Evolutionary conservation across 2,113 vertebrate species (phyloP).

Genomic region (Phylloscopus trochilus): DNA sequence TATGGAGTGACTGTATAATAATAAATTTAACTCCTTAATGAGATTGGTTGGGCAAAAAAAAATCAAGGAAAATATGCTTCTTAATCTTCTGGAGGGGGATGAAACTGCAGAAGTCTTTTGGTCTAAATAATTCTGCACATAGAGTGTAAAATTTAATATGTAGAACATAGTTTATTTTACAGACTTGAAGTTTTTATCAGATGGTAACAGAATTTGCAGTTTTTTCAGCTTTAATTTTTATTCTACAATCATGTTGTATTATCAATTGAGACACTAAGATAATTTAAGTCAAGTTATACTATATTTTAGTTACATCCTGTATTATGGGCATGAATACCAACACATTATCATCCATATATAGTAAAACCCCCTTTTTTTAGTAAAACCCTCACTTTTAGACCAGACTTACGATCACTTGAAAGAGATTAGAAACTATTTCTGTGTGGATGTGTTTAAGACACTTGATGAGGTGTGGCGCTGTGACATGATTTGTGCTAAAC

Average conservation of each 20-base stretch:
- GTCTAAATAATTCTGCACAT: background rate
- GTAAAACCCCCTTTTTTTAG: background rate
- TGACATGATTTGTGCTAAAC: background rate
- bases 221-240: background rate
- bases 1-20: background rate
- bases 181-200: background rate
- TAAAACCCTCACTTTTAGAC: background rate
- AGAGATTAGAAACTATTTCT: background rate
- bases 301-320: background rate
- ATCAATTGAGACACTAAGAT: accelerated
- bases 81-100: background rate
- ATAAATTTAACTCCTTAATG: background rate
- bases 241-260: background rate
- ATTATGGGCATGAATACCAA: background rate
- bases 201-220: background rate
- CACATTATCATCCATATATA: background rate
- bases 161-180: background rate
- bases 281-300: background rate
- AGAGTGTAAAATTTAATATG: background rate
- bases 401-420: background rate
- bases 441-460: background rate
- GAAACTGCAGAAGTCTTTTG: background rate
- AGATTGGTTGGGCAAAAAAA: background rate
- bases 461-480: background rate
- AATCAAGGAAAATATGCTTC: background rate